phyloP scores from a whole-genome alignment of 2,888 invertebrate species.

The Lithosia quadra region DNA sequence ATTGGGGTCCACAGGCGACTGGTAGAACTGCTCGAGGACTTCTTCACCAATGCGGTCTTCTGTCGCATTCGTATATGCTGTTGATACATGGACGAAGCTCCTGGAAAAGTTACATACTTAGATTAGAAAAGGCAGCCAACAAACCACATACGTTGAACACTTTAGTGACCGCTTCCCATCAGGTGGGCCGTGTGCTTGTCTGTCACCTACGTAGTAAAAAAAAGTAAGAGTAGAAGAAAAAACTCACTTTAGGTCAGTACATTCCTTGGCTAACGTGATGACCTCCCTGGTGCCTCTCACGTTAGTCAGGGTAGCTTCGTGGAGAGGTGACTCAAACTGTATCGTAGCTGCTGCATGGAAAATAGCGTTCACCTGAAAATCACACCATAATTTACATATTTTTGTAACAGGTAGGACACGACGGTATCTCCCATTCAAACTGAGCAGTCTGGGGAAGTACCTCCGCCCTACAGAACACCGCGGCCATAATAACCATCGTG shows the following conservation, averaged over 20 bases:
- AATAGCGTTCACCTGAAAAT: conserved; percentile 58
- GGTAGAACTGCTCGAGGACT: conserved; percentile 51
- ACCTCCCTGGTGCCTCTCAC: conserved; percentile 94
- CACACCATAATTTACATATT: too few relatives aligned
- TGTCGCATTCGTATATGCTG: conserved; percentile 78
- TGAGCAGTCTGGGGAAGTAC: too few relatives aligned
- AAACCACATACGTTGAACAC: too few relatives aligned
- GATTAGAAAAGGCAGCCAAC: too few relatives aligned
- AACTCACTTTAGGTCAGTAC: conserved; percentile 86
- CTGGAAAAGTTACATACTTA: too few relatives aligned
- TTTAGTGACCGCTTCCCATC: too few relatives aligned
- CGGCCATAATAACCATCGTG: too few relatives aligned
- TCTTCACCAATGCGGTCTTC: conserved; percentile 25
- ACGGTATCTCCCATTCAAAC: too few relatives aligned
- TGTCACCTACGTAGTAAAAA: too few relatives aligned
- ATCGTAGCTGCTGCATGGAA: conserved; percentile 78
- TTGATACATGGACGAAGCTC: conserved; percentile 56
- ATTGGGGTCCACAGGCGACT: conserved; percentile 43
- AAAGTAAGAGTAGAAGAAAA: neutral
- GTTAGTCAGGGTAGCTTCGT: conserved; percentile 94
- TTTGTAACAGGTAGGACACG: too few relatives aligned
- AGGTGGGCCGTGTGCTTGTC: too few relatives aligned
- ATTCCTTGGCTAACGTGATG: conserved; percentile 90
- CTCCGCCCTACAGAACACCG: too few relatives aligned
- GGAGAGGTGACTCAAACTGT: conserved; percentile 94